Percentiles rank a stretch among this genome's conserved stretches.
Conservation (phyloP, 2,113 vertebrate genomes). For the Erythrocercus mccallii region DNA sequence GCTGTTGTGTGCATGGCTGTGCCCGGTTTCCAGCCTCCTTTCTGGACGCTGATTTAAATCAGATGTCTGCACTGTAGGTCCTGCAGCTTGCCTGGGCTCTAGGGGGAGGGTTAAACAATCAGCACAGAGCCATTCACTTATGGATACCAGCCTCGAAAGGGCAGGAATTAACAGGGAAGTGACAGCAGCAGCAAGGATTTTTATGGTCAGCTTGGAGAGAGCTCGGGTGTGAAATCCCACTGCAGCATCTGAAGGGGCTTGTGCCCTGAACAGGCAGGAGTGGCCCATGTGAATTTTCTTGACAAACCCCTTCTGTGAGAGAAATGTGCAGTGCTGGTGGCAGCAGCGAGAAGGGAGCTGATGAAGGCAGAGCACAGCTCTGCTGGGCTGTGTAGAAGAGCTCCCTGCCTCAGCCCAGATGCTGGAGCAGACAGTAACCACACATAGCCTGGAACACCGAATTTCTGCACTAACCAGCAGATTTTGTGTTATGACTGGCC, state of each 20-base stretch:
- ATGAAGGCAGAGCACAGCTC: not conserved
- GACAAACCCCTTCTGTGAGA: not conserved
- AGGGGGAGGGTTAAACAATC: not conserved
- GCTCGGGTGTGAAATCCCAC: rapidly evolving
- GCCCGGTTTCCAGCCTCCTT: not conserved
- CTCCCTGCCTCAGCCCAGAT: not conserved
- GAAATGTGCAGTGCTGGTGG: rapidly evolving
- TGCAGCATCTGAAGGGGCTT: not conserved
- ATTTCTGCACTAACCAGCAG: conserved; percentile 48
- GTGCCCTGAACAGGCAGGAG: rapidly evolving
- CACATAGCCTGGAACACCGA: not conserved
- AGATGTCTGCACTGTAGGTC: not conserved
- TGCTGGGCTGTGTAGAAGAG: rapidly evolving
- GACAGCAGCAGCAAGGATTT: not conserved
- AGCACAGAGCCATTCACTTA: rapidly evolving
- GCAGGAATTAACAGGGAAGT: not conserved
- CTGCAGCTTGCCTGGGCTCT: not conserved
- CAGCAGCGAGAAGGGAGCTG: not conserved
- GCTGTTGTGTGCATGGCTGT: rapidly evolving
- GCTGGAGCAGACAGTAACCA: not conserved
- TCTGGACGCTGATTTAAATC: not conserved
- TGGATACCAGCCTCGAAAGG: rapidly evolving
- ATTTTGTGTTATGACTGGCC: conserved; percentile 65
- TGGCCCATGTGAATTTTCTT: rapidly evolving
- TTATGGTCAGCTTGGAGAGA: not conserved